Evolutionary conservation across 2,888 invertebrate species (phyloP).

Genomic region (Noctua janthe): DNA sequence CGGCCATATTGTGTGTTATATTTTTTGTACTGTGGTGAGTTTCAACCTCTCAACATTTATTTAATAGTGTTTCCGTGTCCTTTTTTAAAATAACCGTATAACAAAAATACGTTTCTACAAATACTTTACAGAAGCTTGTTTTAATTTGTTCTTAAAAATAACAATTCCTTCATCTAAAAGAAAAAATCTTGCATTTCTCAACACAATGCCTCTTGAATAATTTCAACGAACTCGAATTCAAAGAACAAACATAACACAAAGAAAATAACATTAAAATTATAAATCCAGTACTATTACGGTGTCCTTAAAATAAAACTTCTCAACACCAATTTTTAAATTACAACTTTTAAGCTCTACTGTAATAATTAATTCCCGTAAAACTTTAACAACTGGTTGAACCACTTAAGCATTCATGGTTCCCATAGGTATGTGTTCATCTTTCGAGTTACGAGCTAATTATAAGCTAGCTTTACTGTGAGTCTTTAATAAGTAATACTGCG

Average conservation of each 20-base stretch:
- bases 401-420: constrained; percentile 69
- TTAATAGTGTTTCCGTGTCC: no score
- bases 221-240: not conserved
- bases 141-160: not conserved
- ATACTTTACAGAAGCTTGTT: not conserved
- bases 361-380: constrained; percentile 65
- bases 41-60: not conserved
- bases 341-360: constrained; percentile 58
- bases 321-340: constrained; percentile 59
- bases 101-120: not conserved
- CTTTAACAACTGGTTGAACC: constrained; percentile 53
- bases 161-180: not conserved
- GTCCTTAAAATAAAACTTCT: constrained; percentile 52
- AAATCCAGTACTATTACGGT: constrained; percentile 27
- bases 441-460: constrained; percentile 79
- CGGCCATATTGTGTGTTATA: not conserved
- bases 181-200: not conserved
- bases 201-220: not conserved
- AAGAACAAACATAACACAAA: constrained; percentile 20
- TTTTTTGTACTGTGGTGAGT: not conserved
- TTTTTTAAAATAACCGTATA: not conserved
- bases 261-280: constrained; percentile 44
- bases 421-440: constrained; percentile 72
- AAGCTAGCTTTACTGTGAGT: constrained; percentile 73
- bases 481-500: constrained; percentile 81